Percentiles rank a stretch among this genome's conserved stretches.
These are phyloP conservation scores for Oscarella lobularis DNA, from an alignment of 37 sponge, comb jelly and placozoan genomes.

Conservation along the genomic window DNA sequence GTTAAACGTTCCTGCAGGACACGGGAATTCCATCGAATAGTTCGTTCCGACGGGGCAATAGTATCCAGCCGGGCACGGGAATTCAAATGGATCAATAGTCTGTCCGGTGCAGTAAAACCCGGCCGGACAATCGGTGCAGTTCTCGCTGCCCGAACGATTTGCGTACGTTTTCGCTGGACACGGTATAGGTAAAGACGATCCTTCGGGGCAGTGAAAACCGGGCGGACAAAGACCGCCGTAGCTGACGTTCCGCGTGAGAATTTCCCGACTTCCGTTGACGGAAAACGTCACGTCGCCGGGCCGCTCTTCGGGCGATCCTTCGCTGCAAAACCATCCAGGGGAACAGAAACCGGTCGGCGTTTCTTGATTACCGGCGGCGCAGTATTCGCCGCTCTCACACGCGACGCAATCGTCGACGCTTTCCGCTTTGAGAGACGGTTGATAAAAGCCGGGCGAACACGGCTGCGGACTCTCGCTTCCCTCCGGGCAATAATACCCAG, in stretches of 20 bases:
- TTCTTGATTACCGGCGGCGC: neutral
- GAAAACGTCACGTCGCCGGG: neutral
- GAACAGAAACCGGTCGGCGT: conserved; percentile 8
- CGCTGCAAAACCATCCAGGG: conserved; percentile 24
- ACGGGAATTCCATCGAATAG: neutral
- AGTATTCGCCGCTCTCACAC: conserved; percentile 15
- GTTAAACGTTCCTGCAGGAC: conserved; percentile 22
- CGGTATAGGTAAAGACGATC: conserved; percentile 11
- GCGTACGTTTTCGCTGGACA: neutral
- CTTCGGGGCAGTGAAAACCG: conserved; percentile 24
- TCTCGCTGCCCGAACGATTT: neutral
- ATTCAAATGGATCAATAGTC: neutral
- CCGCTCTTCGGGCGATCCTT: conserved; percentile 8
- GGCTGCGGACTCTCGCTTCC: conserved; percentile 8
- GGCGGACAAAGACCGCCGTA: conserved; percentile 8
- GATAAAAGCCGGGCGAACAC: conserved; percentile 14
- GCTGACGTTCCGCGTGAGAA: neutral
- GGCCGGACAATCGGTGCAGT: conserved; percentile 6
- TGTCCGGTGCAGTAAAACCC: conserved; percentile 10
- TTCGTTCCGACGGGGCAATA: conserved; percentile 19
- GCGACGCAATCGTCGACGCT: conserved; percentile 5
- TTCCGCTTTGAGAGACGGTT: neutral
- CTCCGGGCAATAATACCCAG: conserved; percentile 25
- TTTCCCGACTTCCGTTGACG: neutral
- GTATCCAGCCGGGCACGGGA: conserved; percentile 17